phyloP scores from a whole-genome alignment of 1,140 invertebrate species.

The Theocolax elegans region DNA sequence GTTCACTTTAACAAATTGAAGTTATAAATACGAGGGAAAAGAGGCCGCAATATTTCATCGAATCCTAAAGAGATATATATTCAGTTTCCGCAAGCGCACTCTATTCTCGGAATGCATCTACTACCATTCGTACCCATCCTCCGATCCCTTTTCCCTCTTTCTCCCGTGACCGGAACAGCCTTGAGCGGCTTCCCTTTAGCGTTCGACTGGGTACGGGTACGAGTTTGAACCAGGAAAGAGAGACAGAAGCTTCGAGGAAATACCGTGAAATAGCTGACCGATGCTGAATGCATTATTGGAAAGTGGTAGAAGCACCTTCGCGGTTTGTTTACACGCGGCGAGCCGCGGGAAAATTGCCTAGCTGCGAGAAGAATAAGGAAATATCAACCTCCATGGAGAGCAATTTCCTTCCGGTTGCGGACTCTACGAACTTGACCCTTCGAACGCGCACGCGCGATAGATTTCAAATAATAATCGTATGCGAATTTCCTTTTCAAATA shows the following conservation, averaged over 20 bases:
- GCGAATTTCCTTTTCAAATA: no score
- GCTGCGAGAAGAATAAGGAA: constrained; percentile 32
- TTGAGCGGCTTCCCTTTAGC: not conserved
- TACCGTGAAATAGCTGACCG: constrained; percentile 9
- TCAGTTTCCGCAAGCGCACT: constrained; percentile 6
- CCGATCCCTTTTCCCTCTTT: not conserved
- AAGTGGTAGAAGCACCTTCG: not conserved
- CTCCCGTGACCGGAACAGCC: constrained; percentile 2
- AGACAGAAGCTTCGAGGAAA: not conserved
- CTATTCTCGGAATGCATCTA: constrained; percentile 14
- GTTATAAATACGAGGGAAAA: constrained; percentile 13
- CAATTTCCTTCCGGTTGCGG: constrained; percentile 15
- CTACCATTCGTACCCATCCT: no score
- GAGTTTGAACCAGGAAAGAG: not conserved
- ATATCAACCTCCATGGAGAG: constrained; percentile 29
- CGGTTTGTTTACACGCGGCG: constrained; percentile 17
- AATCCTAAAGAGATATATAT: constrained; percentile 28
- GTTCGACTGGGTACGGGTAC: not conserved
- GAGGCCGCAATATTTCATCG: constrained; percentile 20
- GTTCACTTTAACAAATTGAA: not conserved
- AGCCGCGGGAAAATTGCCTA: constrained; percentile 19
- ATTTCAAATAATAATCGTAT: no score
- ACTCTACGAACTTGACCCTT: not conserved
- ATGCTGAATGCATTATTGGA: constrained; percentile 28
- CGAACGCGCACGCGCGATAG: not conserved